Evolutionary conservation across 2,113 vertebrate genomes (phyloP).

Genomic region (Limnothrissa miodon): DNA sequence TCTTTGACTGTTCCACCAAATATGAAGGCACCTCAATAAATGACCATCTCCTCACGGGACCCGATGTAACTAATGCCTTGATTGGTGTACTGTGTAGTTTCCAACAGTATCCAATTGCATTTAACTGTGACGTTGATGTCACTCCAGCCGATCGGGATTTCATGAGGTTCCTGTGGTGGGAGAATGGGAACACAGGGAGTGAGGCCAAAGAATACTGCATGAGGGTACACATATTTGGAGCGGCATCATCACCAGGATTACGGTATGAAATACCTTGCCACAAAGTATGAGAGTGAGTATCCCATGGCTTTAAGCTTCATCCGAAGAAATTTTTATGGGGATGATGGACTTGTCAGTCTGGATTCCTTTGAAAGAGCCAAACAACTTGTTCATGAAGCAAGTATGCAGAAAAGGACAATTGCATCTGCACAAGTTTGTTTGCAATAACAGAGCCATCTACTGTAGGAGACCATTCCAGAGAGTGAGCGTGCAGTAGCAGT

Average conservation of each 20-base stretch:
- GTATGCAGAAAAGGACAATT: slow-evolving; percentile 31
- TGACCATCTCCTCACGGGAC: neutral
- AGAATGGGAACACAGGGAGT: slow-evolving; percentile 25
- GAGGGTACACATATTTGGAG: slow-evolving; percentile 15
- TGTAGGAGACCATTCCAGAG: slow-evolving; percentile 25
- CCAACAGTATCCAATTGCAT: neutral
- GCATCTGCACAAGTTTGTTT: slow-evolving; percentile 37
- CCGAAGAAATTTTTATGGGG: slow-evolving; percentile 36
- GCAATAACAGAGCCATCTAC: slow-evolving; percentile 21
- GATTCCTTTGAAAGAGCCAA: slow-evolving; percentile 15
- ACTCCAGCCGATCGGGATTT: slow-evolving; percentile 30
- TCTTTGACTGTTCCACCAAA: neutral
- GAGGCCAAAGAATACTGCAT: slow-evolving; percentile 31
- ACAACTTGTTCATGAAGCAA: too few relatives aligned
- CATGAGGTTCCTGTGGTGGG: slow-evolving; percentile 23
- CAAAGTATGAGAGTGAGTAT: slow-evolving; percentile 12
- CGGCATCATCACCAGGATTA: slow-evolving; percentile 34
- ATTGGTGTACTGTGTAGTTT: neutral
- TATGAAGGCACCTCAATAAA: neutral
- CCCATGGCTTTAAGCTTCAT: slow-evolving; percentile 32
- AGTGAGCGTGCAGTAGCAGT: slow-evolving; percentile 25
- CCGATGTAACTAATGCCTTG: neutral
- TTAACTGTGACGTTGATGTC: slow-evolving; percentile 15
- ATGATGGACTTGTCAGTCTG: slow-evolving; percentile 36
- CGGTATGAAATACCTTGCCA: slow-evolving; percentile 18